Base-by-base conservation (phyloP, 2,888 invertebrate genomes). In the Drosophila infuscata region DNA sequence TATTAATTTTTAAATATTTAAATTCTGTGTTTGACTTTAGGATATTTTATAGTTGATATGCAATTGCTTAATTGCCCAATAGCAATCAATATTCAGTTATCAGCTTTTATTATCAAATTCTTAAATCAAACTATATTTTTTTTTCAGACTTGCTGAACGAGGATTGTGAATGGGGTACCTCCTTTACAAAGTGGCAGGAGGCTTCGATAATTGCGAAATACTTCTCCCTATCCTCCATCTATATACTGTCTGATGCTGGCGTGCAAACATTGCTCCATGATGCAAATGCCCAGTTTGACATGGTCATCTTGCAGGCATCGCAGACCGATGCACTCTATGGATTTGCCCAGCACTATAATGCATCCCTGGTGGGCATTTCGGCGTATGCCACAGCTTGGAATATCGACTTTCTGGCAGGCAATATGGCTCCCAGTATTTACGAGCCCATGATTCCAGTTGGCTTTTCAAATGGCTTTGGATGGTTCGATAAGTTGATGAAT, bases 311-410 rank as follows among this genome's bases (percentile, higher is more conserved):
- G 7, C 83, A 89, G 29, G 52, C 76, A 4, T 2, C 56, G 0
- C 60, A 69, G 1, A 88, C 85, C 30, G 93, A 93, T 71, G 93
- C 93, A 0, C 72, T 92, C 3, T 88, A 90, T 20, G 93, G 93
- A 0, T 73, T 92, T 30, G 87, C 78, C 0, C 63, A 82, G 5
- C 80, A 82, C 57, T 92, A 85, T 32, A 81, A 90, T 20, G 92
- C 92, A 1, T 66, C 85, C 0, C 29, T 92, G 29, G 74, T 92
- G 38, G 92, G 84, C 0, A 2, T 91, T 0, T 83, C 91, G 3
- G 57, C 79, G 0, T 73, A 81, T 35, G 76, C 76, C 12, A 60
- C 80, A 0, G 62, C 78, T 33, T 82, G 89, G 70, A 63, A 67
- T 7, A 74, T 79, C 3, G 89, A 90, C 35, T 74, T 82, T 32